A percentile compares a stretch with the other conserved stretches of the same genome.
Evolutionary conservation across 2,113 vertebrate species (phyloP).

Genomic region (Megaleporinus macrocephalus): DNA sequence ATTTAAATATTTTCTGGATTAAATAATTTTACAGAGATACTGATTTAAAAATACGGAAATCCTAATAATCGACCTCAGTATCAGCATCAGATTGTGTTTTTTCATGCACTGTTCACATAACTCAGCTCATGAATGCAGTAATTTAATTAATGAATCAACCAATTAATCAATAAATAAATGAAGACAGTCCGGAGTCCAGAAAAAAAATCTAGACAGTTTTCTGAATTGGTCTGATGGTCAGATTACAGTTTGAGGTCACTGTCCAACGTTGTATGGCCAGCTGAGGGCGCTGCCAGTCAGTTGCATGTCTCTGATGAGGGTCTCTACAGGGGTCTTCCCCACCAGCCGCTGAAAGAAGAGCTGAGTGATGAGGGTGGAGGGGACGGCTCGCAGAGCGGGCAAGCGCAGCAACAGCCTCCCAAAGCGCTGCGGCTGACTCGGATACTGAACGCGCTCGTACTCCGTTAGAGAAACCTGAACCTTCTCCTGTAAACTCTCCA

Average conservation of each 20-base stretch:
- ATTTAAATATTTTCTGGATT: too few species aligned
- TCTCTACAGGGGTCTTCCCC: conserved; percentile 95
- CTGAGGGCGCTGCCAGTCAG: conserved; percentile 94
- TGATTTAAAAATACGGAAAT: too few species aligned
- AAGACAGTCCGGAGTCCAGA: neutral
- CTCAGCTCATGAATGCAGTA: too few species aligned
- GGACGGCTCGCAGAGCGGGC: conserved; percentile 90
- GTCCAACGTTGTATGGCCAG: conserved; percentile 91
- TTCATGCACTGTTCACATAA: too few species aligned
- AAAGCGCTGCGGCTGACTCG: conserved; percentile 90
- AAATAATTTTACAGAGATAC: too few species aligned
- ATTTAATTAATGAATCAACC: too few species aligned
- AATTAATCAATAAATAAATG: too few species aligned
- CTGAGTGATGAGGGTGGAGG: conserved; percentile 92
- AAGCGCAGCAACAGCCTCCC: conserved; percentile 90
- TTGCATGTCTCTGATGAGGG: conserved; percentile 96
- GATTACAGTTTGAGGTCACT: conserved; percentile 66
- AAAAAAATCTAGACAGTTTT: too few species aligned
- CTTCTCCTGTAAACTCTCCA: conserved; percentile 95
- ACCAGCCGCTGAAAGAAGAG: conserved; percentile 97
- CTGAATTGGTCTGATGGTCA: neutral
- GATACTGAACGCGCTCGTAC: conserved; percentile 91
- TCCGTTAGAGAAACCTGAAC: conserved; percentile 94
- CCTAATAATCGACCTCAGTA: too few species aligned
- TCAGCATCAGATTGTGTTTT: too few species aligned